These are phyloP conservation scores for Anomalospiza imberbis DNA, from an alignment of 2,797 vertebrate species.

Conservation along the genomic window DNA sequence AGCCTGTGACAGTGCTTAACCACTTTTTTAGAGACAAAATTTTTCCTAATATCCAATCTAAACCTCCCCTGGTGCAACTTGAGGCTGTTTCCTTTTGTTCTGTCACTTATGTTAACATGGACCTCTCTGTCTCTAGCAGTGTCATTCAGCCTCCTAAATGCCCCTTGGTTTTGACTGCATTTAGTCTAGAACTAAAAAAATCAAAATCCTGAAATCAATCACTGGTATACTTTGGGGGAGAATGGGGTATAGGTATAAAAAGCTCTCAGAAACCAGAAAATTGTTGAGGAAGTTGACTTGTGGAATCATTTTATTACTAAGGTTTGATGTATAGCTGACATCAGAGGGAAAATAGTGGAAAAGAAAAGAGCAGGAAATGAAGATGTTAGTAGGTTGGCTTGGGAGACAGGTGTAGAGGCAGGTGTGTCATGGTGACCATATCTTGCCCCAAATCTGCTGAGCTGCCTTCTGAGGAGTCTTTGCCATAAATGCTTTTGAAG, in stretches of 20 bases:
- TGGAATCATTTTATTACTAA: not conserved
- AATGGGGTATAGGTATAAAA: not conserved
- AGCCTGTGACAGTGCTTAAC: not conserved
- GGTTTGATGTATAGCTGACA: not conserved
- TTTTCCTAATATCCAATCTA: not conserved
- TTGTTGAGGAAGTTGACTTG: not conserved
- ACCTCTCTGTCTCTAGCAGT: not conserved
- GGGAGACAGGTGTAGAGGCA: not conserved
- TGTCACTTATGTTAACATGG: not conserved
- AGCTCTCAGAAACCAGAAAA: not conserved
- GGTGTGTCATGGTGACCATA: accelerated
- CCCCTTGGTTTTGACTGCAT: not conserved
- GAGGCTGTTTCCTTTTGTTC: not conserved
- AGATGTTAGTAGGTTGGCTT: not conserved
- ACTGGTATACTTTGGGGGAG: not conserved
- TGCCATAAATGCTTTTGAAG: not conserved
- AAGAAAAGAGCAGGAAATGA: not conserved
- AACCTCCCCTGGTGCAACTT: not conserved
- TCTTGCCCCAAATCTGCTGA: not conserved
- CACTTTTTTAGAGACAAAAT: not conserved
- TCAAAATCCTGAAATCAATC: not conserved
- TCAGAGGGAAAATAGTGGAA: not conserved
- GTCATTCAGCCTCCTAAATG: not conserved
- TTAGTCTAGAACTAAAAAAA: not conserved
- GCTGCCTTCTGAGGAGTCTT: not conserved